Conservation (phyloP, 2,113 vertebrate genomes). For the Pandion haliaetus region DNA sequence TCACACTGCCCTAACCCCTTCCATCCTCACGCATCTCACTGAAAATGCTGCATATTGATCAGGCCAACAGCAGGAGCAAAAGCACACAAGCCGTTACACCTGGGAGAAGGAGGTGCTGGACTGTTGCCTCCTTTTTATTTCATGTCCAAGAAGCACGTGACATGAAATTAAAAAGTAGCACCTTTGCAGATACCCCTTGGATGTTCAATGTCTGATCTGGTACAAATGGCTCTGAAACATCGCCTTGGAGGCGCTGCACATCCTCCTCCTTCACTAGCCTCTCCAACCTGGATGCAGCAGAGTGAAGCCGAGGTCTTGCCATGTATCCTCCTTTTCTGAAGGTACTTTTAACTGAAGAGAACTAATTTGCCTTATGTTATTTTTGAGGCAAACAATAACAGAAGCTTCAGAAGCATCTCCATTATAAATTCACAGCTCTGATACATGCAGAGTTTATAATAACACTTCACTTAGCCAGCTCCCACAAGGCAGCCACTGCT, state of each 20-base stretch:
- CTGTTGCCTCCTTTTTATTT: background rate
- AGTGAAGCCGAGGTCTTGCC: background rate
- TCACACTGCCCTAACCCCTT: background rate
- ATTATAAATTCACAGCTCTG: slow-evolving; percentile 58
- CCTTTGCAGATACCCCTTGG: background rate
- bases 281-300: background rate
- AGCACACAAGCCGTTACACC: accelerated
- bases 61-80: background rate
- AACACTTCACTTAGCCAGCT: slow-evolving; percentile 32
- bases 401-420: background rate
- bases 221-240: background rate
- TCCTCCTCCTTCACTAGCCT: background rate
- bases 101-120: background rate
- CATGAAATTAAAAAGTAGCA: background rate
- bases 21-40: background rate
- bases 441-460: slow-evolving; percentile 57
- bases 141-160: background rate
- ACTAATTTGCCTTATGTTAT: background rate
- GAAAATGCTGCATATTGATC: background rate
- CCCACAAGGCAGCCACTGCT: slow-evolving; percentile 42
- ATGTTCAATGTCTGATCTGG: background rate
- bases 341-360: background rate
- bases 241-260: background rate
- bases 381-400: slow-evolving; percentile 22
- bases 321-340: background rate